phyloP scores from a whole-genome alignment of 1,140 invertebrate genomes.

The Nebria ingens region DNA sequence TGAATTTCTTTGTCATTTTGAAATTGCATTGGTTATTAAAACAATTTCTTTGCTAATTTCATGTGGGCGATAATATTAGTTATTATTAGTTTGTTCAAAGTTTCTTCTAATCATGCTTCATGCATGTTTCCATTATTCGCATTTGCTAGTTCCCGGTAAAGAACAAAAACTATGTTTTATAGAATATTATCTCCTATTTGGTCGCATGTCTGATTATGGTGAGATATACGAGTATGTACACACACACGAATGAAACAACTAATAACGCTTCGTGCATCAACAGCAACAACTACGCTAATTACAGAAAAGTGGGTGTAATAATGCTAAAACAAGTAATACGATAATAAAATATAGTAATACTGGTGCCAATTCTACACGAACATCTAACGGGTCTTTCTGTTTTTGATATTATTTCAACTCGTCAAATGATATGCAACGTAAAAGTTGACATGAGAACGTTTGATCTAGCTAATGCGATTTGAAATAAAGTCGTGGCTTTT shows the following conservation, averaged over 20 bases:
- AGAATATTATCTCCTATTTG: not conserved
- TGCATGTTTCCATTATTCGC: not conserved
- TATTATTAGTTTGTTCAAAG: no score
- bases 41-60: no score
- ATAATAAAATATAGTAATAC: conserved; percentile 1
- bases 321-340: not conserved
- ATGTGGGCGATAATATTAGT: no score
- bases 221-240: not conserved
- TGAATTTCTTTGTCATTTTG: no score
- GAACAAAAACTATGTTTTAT: not conserved
- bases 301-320: not conserved
- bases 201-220: not conserved
- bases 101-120: no score
- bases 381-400: not conserved
- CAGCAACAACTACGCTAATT: not conserved
- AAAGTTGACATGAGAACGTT: conserved; percentile 3
- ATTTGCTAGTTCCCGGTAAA: not conserved
- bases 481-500: not conserved
- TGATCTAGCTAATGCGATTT: conserved; percentile 5
- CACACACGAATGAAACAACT: not conserved
- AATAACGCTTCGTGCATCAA: not conserved
- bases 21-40: no score
- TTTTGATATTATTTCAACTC: no score
- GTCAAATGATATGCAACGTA: conserved; percentile 5
- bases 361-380: not conserved